Evolutionary conservation across 2,113 vertebrate species (phyloP), one percentile per base, ranked within the genome.

Genomic region (Eurypyga helias): DNA sequence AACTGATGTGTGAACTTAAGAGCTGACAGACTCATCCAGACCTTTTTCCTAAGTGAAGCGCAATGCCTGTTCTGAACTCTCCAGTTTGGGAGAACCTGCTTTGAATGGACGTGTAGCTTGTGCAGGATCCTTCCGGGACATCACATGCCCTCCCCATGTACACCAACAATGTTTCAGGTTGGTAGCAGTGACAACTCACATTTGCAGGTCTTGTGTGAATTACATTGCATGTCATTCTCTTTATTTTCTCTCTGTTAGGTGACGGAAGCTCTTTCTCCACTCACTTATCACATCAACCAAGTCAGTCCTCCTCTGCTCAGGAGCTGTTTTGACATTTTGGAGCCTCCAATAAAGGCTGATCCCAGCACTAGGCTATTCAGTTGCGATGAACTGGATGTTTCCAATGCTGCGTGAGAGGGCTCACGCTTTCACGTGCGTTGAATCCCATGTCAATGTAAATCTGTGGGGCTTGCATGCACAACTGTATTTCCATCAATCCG

Each of bases 121-220:
- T 23, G 7, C 31, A 64, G 25, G 17, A 38, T 9, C 6, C 38
- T 6, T 77, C 36, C 26, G 31, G 51, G 65, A 66, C 29, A 75
- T 41, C 17, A 29, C 2, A 1, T 13, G 17, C 23, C 0, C 0
- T 78, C 46, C 43, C 29, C 78, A n/a, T 31, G 34, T 25, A 77
- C 13, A 89, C 23, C 25, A 69, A 25, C 21, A 34, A 28, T 0
- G 0, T 57, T 24, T 80, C 57, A 46, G 62, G 25, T 52, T 4
- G 1, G 21, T 19, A 76, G 66, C 36, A 84, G 13, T 49, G 71
- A 62, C 26, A 54, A 19, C 26, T 52, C 31, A 41, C 67, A 10
- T 38, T 58, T 70, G 36, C 31, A 83, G 28, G 18, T 65, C 45
- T 79, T 33, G 11, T 9, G 14, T 49, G 65, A 13, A 2, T 82